These are phyloP conservation scores for Electrona antarctica DNA, from an alignment of 2,113 vertebrate genomes.

Conservation along the genomic window DNA sequence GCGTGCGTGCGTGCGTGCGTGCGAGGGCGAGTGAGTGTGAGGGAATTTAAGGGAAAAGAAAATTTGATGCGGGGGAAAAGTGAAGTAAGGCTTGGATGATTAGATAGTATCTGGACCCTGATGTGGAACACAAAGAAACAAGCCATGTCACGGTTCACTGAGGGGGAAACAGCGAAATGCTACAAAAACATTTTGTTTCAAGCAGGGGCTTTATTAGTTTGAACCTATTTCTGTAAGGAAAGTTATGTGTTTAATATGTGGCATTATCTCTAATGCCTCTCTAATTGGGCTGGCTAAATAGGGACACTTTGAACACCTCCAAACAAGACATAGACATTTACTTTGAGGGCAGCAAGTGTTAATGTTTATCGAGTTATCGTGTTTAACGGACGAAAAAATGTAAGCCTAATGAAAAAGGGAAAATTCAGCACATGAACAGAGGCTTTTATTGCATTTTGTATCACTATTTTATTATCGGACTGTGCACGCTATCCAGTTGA, in stretches of 20 bases:
- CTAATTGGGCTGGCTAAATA: constrained; percentile 53
- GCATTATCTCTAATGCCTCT: constrained; percentile 73
- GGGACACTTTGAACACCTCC: constrained; percentile 56
- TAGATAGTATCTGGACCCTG: constrained; percentile 69
- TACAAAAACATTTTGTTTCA: constrained; percentile 57
- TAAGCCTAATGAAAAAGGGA: too few species aligned
- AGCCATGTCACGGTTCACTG: constrained; percentile 60
- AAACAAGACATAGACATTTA: constrained; percentile 30
- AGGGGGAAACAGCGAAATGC: constrained; percentile 52
- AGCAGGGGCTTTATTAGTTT: constrained; percentile 33
- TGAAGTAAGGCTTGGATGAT: constrained; percentile 70
- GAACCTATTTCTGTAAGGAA: constrained; percentile 61
- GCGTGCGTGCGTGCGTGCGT: constrained; percentile 9
- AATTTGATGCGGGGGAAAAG: constrained; percentile 68
- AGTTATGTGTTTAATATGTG: constrained; percentile 71
- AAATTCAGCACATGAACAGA: too few species aligned
- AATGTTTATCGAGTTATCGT: too few species aligned
- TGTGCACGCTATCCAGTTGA: too few species aligned
- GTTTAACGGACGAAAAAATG: too few species aligned
- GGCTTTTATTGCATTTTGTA: too few species aligned
- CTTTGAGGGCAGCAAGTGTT: not conserved
- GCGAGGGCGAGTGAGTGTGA: constrained; percentile 59
- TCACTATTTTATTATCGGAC: too few species aligned
- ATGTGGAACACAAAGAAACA: constrained; percentile 65
- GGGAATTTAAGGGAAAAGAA: constrained; percentile 73